These are phyloP conservation scores for Exaiptasia diaphana DNA, from an alignment of 64 coral and sea anemone species.

Conservation along the genomic window DNA sequence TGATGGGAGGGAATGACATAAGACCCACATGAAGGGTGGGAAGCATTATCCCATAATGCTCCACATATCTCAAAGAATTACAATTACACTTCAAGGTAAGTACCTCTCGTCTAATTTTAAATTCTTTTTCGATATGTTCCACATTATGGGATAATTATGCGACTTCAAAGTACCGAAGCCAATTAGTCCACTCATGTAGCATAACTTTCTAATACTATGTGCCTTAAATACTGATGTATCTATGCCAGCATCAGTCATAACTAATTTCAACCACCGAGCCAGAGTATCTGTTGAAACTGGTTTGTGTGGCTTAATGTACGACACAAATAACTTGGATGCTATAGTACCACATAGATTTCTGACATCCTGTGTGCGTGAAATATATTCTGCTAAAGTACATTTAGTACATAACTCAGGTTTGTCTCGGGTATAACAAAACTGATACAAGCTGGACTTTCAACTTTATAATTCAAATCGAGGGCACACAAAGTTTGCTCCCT, in stretches of 20 bases:
- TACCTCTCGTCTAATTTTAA: constrained; percentile 67
- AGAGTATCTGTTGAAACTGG: constrained; percentile 38
- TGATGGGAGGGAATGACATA: not conserved
- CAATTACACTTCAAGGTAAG: constrained; percentile 72
- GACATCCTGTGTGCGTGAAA: constrained; percentile 17
- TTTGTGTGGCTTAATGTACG: constrained; percentile 58
- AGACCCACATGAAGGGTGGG: not conserved
- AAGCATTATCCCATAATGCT: constrained; percentile 69
- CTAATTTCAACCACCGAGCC: constrained; percentile 46
- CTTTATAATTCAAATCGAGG: constrained; percentile 48
- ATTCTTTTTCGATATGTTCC: constrained; percentile 63
- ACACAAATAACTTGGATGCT: constrained; percentile 48
- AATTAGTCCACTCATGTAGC: constrained; percentile 25
- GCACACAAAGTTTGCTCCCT: constrained; percentile 78
- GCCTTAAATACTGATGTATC: constrained; percentile 65
- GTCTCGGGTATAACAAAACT: constrained; percentile 52
- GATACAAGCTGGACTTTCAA: constrained; percentile 12
- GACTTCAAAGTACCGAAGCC: constrained; percentile 65
- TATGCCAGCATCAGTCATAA: constrained; percentile 59
- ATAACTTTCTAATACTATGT: constrained; percentile 41
- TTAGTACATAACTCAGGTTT: constrained; percentile 28
- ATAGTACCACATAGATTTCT: not conserved
- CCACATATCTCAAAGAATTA: constrained; percentile 65
- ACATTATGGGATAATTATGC: constrained; percentile 75
- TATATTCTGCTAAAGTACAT: constrained; percentile 43